phyloP scores from a whole-genome alignment of 2,113 vertebrate species.

The Alligator sinensis region DNA sequence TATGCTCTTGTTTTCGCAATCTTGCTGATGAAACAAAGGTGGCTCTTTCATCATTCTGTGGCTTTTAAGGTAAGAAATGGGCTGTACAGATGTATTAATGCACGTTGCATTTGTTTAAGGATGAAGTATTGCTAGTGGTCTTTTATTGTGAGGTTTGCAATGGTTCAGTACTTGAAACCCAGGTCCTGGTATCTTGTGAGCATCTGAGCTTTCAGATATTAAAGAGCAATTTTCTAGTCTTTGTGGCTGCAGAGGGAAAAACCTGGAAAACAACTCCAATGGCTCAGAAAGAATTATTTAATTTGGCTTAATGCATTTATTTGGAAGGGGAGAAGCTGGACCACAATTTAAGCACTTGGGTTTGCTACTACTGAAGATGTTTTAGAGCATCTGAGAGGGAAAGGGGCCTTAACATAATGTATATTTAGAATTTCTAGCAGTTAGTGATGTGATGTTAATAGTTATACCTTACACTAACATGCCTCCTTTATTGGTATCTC shows the following conservation, averaged over 20 bases:
- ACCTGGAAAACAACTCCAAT: accelerated
- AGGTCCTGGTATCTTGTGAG: not conserved
- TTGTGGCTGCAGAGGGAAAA: not conserved
- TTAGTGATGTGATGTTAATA: no score
- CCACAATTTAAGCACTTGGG: not conserved
- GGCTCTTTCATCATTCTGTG: not conserved
- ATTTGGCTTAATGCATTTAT: not conserved
- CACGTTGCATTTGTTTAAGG: not conserved
- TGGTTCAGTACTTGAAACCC: not conserved
- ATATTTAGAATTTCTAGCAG: no score
- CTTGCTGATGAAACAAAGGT: not conserved
- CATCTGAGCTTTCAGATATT: not conserved
- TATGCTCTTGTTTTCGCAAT: not conserved
- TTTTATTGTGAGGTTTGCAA: not conserved
- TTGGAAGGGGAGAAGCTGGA: not conserved
- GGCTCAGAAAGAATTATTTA: not conserved
- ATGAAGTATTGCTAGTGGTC: not conserved
- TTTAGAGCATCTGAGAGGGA: not conserved
- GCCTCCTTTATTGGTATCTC: not conserved
- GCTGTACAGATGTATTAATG: not conserved
- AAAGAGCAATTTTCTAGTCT: not conserved
- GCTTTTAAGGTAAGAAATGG: not conserved
- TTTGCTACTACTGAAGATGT: not conserved
- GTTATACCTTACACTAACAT: not conserved
- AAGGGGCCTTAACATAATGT: not conserved